Evolutionary conservation across 1,140 invertebrate species (phyloP), one percentile per base, ranked within the genome.

Genomic region (Oryzaephilus surinamensis): DNA sequence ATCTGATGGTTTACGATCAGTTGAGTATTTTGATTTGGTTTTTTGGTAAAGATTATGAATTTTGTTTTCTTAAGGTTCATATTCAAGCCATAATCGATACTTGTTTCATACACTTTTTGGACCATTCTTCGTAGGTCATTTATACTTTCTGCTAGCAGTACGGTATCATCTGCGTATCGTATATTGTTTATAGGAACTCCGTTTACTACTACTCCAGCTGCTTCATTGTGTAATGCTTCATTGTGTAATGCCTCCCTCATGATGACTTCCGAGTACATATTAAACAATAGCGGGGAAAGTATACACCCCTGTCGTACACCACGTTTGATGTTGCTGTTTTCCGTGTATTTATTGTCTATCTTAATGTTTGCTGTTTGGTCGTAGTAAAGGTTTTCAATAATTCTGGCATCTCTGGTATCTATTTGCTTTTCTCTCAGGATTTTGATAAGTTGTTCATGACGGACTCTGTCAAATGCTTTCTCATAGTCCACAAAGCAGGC

Each of bases 201-300:
- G 16, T 45, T 45, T 7, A 50, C 19, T 27, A 34, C 32, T 21
- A 34, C 31, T 23, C 21, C 38, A 17, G 13, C 31, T 18, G 13
- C 16, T 20, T 20, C 19, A 20, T 20, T 20, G 8, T 20, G 4
- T 20, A 20, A 20, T 11, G 4, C 20, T 34, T 41, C 16, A 18
- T 42, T 32, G 16, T 33, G 28, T 16, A 49, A 18, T 20, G 43
- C 31, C 17, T 31, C 35, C 7, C 33, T 14, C 17, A 41, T 29
- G 6, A 48, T 45, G 13, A 27, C 23, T 20, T 48, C 38, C 10
- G 20, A 26, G 32, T 55, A 57, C n/a, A 54, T 32, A 26, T 57
- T 54, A 28, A 59, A 58, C n/a, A 61, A 45, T 2, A 58, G 28
- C 15, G 52, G 51, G 18, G 50, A 55, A 11, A 55, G 18, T n/a